Evolutionary conservation across 2,113 vertebrate genomes (phyloP), one percentile per base, ranked within the genome.

Genomic region (Rhinogobius similis): DNA sequence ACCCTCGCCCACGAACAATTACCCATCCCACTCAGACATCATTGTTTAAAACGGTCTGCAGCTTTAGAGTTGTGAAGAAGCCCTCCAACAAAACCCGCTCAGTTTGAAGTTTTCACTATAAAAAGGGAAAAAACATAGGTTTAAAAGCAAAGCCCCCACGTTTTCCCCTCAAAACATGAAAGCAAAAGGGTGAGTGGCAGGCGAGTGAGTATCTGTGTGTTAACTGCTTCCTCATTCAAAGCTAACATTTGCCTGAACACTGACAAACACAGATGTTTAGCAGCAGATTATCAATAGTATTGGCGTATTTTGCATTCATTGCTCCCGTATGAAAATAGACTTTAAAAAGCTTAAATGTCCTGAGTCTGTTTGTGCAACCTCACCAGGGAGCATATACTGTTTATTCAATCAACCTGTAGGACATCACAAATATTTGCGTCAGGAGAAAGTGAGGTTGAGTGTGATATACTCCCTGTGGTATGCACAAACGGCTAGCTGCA

Each of bases 271-370:
- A 82, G 79, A 86, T 84, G 89, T 90, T 87, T 90, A 90, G 90
- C 90, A 92, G 91, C 89, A 90, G 87, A 90, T 85, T 84, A 70
- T 82, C 69, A 66, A 74, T 78, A 85, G 88, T 90, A 85, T 88
- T 82, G 84, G 82, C 81, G 82, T 85, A 73, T 73, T 88, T 77
- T 85, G 73, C 81, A 70, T 83, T 82, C 82, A 50, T 78, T 24
- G 48, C 68, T 90, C 82, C 85, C 77, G 78, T 91, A 91, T 88
- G 90, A 93, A 92, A 93, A 92, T 92, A 91, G 72, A 90, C 75
- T 81, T 77, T 48, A 77, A 67, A 81, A 86, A 88, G 75, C 67
- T 78, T 81, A 88, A 55, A 75, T 88, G 78, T 91, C 91, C 92
- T 92, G 92, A 93, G 91, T 83, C 77, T 88, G 86, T 91, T 82